A percentile compares a stretch with the other conserved stretches of the same genome.
phyloP scores from a whole-genome alignment of 2,888 invertebrate species.

The Cataglyphis cursor region DNA sequence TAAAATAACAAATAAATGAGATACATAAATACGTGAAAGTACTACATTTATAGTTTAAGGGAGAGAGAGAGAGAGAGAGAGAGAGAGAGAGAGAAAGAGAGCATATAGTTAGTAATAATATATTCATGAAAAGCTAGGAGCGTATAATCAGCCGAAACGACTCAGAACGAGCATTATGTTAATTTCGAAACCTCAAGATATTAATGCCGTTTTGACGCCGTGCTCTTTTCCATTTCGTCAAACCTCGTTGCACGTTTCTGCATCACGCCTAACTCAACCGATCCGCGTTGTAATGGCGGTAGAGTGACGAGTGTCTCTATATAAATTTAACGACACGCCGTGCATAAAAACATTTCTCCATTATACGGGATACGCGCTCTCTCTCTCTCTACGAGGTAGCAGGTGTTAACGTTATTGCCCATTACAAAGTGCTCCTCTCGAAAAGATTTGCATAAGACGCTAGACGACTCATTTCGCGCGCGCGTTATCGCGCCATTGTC shows the following conservation, averaged over 20 bases:
- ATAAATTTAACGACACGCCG: constrained; percentile 56
- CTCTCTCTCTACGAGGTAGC: constrained; percentile 40
- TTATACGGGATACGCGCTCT: constrained; percentile 43
- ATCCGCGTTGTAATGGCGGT: constrained; percentile 50
- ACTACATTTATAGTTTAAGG: neutral
- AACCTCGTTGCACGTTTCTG: constrained; percentile 41
- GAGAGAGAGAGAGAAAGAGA: neutral
- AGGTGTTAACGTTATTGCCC: constrained; percentile 61
- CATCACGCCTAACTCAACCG: constrained; percentile 44
- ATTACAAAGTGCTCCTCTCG: constrained; percentile 54
- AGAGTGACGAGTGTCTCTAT: constrained; percentile 49
- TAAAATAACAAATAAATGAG: constrained; percentile 13
- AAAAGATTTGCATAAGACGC: constrained; percentile 60
- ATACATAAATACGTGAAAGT: constrained; percentile 19
- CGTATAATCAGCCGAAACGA: constrained; percentile 3
- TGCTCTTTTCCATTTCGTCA: constrained; percentile 46
- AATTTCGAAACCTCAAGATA: constrained; percentile 46
- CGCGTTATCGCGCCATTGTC: constrained; percentile 57
- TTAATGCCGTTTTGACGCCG: constrained; percentile 47
- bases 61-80: too few species aligned
- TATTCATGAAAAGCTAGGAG: constrained; percentile 41
- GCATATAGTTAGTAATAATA: constrained; percentile 32
- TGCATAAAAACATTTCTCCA: constrained; percentile 59
- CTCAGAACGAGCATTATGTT: constrained; percentile 45
- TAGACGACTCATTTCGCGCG: constrained; percentile 57